Percentiles rank a stretch among this genome's conserved stretches.
Evolutionary conservation across 2,797 vertebrate species (phyloP).

Genomic region (Coregonus sp.): DNA sequence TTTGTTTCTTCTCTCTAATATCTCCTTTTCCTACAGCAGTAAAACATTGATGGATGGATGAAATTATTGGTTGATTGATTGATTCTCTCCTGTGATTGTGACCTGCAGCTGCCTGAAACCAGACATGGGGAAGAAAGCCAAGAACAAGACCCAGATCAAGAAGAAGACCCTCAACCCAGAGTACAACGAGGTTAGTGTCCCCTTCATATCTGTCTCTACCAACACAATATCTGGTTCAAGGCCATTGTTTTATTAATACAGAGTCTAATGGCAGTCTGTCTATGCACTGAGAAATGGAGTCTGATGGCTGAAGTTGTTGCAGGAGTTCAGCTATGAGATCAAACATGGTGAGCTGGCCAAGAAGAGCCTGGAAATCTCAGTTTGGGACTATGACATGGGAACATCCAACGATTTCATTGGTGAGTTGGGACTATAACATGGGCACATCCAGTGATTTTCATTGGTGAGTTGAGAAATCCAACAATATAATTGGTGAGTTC

Average conservation of each 20-base stretch:
- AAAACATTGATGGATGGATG: background rate
- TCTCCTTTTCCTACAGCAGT: background rate
- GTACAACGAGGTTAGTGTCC: slow-evolving; percentile 85
- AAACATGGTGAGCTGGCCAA: slow-evolving; percentile 94
- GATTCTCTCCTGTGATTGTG: slow-evolving; percentile 5
- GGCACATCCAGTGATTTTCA: background rate
- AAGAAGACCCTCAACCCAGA: slow-evolving; percentile 93
- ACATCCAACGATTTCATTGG: slow-evolving; percentile 96
- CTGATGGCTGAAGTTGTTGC: slow-evolving; percentile 19
- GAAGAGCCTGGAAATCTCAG: slow-evolving; percentile 91
- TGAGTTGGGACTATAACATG: slow-evolving; percentile 60
- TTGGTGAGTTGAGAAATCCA: slow-evolving; percentile 1
- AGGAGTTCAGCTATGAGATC: slow-evolving; percentile 96
- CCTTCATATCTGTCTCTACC: background rate
- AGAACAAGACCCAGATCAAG: slow-evolving; percentile 91
- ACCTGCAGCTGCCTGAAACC: slow-evolving; percentile 85
- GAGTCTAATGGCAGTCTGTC: background rate
- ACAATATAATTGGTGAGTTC: background rate
- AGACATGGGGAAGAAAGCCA: slow-evolving; percentile 92
- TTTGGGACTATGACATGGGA: slow-evolving; percentile 97
- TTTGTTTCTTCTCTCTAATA: background rate
- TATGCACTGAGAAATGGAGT: background rate
- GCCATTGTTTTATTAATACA: background rate
- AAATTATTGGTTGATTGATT: background rate
- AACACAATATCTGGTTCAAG: background rate